Conservation (phyloP, 2,888 invertebrate species). For the Xylophagus ater region DNA sequence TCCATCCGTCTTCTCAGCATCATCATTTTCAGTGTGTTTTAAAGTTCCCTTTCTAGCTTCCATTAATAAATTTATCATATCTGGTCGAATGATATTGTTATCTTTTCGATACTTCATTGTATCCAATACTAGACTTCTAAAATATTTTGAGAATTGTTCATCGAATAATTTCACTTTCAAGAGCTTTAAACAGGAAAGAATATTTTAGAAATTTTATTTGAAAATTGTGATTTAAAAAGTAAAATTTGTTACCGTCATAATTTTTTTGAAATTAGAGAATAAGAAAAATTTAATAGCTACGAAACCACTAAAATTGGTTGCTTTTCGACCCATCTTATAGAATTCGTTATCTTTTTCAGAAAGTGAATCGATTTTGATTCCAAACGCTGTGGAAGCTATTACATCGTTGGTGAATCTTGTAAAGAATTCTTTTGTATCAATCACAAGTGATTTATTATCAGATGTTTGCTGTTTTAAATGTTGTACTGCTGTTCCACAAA, state of each 20-base stretch:
- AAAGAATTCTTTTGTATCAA: slow-evolving; percentile 32
- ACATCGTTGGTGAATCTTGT: slow-evolving; percentile 35
- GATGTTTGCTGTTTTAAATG: slow-evolving; percentile 2
- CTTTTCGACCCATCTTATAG: slow-evolving; percentile 41
- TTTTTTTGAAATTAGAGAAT: no score
- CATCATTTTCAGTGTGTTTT: no score
- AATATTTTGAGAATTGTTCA: slow-evolving; percentile 31
- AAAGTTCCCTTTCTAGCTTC: slow-evolving; percentile 38
- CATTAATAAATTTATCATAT: slow-evolving; percentile 46
- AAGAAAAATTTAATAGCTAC: no score
- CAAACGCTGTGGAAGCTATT: slow-evolving; percentile 41
- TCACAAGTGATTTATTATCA: neutral
- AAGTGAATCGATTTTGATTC: slow-evolving; percentile 43
- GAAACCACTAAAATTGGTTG: slow-evolving; percentile 34
- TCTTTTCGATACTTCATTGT: slow-evolving; percentile 41
- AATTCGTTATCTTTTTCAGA: slow-evolving; percentile 43
- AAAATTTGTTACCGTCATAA: no score
- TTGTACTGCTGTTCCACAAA: slow-evolving; percentile 17
- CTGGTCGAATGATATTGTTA: slow-evolving; percentile 41
- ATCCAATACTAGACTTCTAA: slow-evolving; percentile 34
- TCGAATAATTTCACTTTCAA: slow-evolving; percentile 31
- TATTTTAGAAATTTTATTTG: no score
- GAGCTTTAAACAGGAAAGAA: no score
- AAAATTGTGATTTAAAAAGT: no score
- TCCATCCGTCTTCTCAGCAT: no score